These are phyloP conservation scores for Recurvirostra avosetta DNA, from an alignment of 2,113 vertebrate genomes.

Conservation along the genomic window DNA sequence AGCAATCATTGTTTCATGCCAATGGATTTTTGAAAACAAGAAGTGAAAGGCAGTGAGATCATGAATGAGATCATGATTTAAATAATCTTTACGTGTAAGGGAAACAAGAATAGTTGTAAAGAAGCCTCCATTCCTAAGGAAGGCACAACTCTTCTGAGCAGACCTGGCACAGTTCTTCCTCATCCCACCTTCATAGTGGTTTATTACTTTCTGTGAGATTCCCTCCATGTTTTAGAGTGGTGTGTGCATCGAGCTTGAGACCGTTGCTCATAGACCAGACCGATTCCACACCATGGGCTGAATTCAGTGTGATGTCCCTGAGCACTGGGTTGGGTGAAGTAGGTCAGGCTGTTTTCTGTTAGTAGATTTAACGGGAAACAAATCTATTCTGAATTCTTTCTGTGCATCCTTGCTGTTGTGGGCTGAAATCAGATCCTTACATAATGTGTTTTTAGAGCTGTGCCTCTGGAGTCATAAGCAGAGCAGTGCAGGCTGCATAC, in stretches of 20 bases:
- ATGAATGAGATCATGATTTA: background rate
- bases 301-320: background rate
- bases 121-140: background rate
- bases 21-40: background rate
- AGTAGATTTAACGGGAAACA: background rate
- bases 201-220: background rate
- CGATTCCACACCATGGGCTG: background rate
- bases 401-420: background rate
- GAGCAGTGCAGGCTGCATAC: background rate
- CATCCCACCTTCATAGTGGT: background rate
- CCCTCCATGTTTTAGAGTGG: background rate
- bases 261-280: background rate
- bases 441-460: constrained; percentile 8
- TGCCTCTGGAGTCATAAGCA: background rate
- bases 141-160: background rate
- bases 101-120: background rate
- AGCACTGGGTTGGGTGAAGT: background rate
- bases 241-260: background rate
- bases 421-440: constrained; percentile 1
- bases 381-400: background rate
- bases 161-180: background rate
- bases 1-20: background rate
- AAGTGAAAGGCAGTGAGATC: background rate
- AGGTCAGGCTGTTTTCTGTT: background rate
- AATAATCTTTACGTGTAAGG: background rate